These are phyloP conservation scores for Dinothrombium tinctorium DNA, from an alignment of 1,140 invertebrate species.

Conservation along the genomic window DNA sequence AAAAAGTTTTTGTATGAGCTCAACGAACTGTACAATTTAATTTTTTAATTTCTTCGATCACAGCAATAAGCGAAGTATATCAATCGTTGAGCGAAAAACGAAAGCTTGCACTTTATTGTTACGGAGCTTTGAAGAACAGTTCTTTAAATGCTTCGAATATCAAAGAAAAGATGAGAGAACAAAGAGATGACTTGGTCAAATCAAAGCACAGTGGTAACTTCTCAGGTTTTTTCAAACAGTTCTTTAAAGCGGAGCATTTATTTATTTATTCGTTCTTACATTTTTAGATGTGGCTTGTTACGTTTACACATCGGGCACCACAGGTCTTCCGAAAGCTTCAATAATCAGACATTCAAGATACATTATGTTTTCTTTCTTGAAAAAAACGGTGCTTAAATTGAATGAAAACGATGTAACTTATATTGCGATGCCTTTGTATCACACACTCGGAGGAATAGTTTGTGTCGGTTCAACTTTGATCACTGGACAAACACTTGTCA, in stretches of 20 bases:
- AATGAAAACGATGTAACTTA: constrained; percentile 30
- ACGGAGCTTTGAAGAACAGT: too few species aligned
- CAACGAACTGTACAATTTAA: too few species aligned
- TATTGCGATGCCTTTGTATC: constrained; percentile 40
- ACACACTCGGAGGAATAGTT: constrained; percentile 32
- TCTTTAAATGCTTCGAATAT: too few species aligned
- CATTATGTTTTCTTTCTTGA: constrained; percentile 11
- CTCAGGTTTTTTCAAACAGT: too few species aligned
- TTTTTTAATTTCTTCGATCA: too few species aligned
- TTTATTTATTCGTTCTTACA: neutral
- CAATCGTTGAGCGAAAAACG: neutral
- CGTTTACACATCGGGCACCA: constrained; percentile 78
- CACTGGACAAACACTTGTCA: constrained; percentile 25
- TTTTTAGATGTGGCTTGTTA: constrained; percentile 31
- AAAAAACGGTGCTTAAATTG: constrained; percentile 25
- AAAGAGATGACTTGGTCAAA: too few species aligned
- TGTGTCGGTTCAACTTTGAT: constrained; percentile 25
- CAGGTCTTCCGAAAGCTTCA: constrained; percentile 64
- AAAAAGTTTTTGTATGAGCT: too few species aligned
- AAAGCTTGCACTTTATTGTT: constrained; percentile 5
- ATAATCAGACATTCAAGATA: constrained; percentile 30
- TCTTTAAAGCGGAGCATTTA: neutral
- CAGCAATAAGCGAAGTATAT: constrained; percentile 7
- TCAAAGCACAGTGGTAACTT: too few species aligned
- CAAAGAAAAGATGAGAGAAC: too few species aligned